Conservation (phyloP, 2,797 vertebrate genomes). For the Taeniopygia guttata region DNA sequence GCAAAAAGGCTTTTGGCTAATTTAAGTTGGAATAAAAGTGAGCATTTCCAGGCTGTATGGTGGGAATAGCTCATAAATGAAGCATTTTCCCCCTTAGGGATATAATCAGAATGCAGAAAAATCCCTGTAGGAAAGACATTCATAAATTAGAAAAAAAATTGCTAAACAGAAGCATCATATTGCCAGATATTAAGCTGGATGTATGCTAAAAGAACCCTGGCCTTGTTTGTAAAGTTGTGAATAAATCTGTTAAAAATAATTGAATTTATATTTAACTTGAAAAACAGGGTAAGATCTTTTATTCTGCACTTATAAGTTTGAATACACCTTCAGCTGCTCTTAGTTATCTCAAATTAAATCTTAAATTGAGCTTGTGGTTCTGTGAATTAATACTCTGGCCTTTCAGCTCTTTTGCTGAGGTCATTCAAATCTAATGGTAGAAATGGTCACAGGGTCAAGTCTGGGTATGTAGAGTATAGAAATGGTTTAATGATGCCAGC, state of each 20-base stretch:
- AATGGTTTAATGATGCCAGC: conserved; percentile 76
- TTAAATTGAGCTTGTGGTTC: conserved; percentile 82
- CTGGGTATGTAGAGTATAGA: conserved; percentile 72
- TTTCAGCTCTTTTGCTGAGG: conserved; percentile 79
- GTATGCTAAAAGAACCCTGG: conserved; percentile 21
- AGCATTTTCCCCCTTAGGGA: conserved; percentile 50
- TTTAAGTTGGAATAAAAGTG: conserved; percentile 49
- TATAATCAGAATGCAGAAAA: conserved; percentile 62
- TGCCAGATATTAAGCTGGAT: conserved; percentile 42
- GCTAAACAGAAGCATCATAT: conserved; percentile 48
- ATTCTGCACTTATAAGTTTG: conserved; percentile 76
- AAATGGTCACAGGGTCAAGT: conserved; percentile 77
- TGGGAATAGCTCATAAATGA: conserved; percentile 53
- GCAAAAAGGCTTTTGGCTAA: conserved; percentile 34
- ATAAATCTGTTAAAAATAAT: conserved; percentile 76
- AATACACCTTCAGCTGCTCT: conserved; percentile 79
- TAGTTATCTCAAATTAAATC: conserved; percentile 87
- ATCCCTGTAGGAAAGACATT: conserved; percentile 55
- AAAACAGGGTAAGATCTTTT: conserved; percentile 75
- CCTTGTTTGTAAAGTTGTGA: conserved; percentile 73
- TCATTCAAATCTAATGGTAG: conserved; percentile 80
- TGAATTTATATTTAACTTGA: conserved; percentile 75
- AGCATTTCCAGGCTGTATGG: conserved; percentile 21
- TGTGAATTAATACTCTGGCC: conserved; percentile 80
- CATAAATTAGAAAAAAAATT: conserved; percentile 54